A percentile compares a stretch with the other conserved stretches of the same genome.
phyloP scores from a whole-genome alignment of 2,888 invertebrate species.

The Platycheirus albimanus region DNA sequence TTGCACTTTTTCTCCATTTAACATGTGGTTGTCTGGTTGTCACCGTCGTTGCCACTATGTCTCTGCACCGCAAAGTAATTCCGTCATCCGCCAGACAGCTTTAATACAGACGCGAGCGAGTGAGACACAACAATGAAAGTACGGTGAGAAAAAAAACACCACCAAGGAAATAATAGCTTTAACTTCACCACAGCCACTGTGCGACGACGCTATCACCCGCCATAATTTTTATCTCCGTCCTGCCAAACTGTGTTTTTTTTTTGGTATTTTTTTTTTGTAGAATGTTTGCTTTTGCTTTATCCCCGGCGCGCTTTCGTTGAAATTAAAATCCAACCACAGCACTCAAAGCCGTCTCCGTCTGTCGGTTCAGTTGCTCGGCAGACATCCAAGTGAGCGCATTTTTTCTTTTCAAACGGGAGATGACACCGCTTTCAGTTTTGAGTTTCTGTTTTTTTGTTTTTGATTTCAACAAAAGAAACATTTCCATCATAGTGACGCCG shows the following conservation, averaged over 20 bases:
- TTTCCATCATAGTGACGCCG: slow-evolving; percentile 31
- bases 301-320: slow-evolving; percentile 55
- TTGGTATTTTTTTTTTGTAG: slow-evolving; percentile 3
- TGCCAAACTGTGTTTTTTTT: slow-evolving; percentile 32
- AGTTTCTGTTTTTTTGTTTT: slow-evolving; percentile 50
- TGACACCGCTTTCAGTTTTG: slow-evolving; percentile 63
- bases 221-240: slow-evolving; percentile 57
- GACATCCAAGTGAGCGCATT: slow-evolving; percentile 69
- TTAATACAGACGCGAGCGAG: slow-evolving; percentile 31
- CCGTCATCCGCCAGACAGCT: slow-evolving; percentile 17
- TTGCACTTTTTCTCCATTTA: slow-evolving; percentile 58
- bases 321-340: slow-evolving; percentile 64
- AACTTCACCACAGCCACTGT: slow-evolving; percentile 42
- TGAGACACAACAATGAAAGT: slow-evolving; percentile 38
- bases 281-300: slow-evolving; percentile 32
- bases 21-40: slow-evolving; percentile 72
- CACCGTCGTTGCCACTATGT: slow-evolving; percentile 68
- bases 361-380: slow-evolving; percentile 69
- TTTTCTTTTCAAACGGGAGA: slow-evolving; percentile 63
- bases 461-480: slow-evolving; percentile 50
- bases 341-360: slow-evolving; percentile 50
- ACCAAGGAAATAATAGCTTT: slow-evolving; percentile 47
- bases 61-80: slow-evolving; percentile 50
- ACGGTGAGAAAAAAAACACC: neutral
- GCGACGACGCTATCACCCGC: slow-evolving; percentile 65